These are phyloP conservation scores for Drosophila suboccidentalis DNA, from an alignment of 2,888 invertebrate species.

Conservation along the genomic window DNA sequence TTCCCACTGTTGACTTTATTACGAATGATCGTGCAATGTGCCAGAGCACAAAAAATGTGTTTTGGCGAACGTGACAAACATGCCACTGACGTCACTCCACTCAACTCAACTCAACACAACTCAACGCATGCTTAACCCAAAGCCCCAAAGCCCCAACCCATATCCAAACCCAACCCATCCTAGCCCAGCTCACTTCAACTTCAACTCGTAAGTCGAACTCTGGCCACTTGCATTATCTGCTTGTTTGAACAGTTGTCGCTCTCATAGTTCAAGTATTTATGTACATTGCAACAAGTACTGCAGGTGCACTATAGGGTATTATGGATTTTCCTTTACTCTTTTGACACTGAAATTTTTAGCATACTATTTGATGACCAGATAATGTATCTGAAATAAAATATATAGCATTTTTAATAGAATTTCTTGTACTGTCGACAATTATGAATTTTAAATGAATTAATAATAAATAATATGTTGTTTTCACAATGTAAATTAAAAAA, in stretches of 20 bases:
- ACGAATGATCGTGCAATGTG: conserved; percentile 72
- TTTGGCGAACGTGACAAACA: conserved; percentile 71
- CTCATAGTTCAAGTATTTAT: conserved; percentile 35
- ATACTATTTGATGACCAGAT: neutral
- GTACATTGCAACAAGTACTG: conserved; percentile 20
- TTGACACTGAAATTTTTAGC: neutral
- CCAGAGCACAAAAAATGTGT: conserved; percentile 52
- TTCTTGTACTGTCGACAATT: no score
- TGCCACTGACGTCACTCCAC: conserved; percentile 67
- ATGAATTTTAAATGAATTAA: no score
- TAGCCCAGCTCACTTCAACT: neutral
- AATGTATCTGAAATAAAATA: no score
- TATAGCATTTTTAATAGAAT: no score
- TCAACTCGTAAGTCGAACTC: neutral
- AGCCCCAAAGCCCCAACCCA: neutral
- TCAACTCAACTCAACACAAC: neutral
- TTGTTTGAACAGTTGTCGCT: conserved; percentile 18
- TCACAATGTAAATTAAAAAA: no score
- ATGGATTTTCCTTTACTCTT: neutral
- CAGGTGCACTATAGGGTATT: conserved; percentile 1
- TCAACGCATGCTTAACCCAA: conserved; percentile 36
- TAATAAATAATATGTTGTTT: no score
- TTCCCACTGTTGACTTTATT: conserved; percentile 55
- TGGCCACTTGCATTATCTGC: conserved; percentile 19
- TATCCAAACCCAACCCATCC: conserved; percentile 1